Conservation (phyloP, 2,888 invertebrate species). For the Ophion obscuratus region DNA sequence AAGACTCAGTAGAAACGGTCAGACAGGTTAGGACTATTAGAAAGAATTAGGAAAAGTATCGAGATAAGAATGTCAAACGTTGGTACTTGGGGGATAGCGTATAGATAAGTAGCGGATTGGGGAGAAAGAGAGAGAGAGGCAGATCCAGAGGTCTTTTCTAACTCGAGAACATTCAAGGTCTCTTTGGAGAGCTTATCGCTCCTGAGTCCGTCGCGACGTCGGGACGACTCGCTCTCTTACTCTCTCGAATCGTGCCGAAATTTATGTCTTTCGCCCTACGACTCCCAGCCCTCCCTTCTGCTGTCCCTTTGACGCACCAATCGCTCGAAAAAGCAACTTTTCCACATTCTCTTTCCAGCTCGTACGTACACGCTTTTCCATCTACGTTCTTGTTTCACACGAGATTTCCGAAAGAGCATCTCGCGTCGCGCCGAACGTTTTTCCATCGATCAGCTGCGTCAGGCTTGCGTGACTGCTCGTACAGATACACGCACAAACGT, state of each 20-base stretch:
- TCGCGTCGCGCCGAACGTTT: no score
- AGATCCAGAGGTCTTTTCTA: conserved; percentile 52
- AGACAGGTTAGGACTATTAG: conserved; percentile 32
- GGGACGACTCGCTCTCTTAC: conserved; percentile 30
- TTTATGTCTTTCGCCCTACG: conserved; percentile 54
- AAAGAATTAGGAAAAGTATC: conserved; percentile 58
- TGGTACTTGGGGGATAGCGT: conserved; percentile 3
- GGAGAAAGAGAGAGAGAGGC: not conserved
- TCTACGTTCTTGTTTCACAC: conserved; percentile 53
- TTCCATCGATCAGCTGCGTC: no score
- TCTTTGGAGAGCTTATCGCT: conserved; percentile 62
- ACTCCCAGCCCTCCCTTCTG: not conserved
- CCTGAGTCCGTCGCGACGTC: conserved; percentile 59
- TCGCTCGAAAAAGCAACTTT: conserved; percentile 45
- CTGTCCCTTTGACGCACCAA: conserved; percentile 20
- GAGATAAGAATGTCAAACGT: conserved; percentile 50
- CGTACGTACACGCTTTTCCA: conserved; percentile 18
- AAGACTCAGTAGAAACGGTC: conserved; percentile 17
- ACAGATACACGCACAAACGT: not conserved
- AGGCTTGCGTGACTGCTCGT: no score
- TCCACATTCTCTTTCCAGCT: conserved; percentile 51
- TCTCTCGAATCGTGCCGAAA: conserved; percentile 44
- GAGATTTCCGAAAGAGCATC: conserved; percentile 9
- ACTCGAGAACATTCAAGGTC: conserved; percentile 55
- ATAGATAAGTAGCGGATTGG: conserved; percentile 42